Conservation (phyloP, 2,113 vertebrate species). For the Elachura formosa region DNA sequence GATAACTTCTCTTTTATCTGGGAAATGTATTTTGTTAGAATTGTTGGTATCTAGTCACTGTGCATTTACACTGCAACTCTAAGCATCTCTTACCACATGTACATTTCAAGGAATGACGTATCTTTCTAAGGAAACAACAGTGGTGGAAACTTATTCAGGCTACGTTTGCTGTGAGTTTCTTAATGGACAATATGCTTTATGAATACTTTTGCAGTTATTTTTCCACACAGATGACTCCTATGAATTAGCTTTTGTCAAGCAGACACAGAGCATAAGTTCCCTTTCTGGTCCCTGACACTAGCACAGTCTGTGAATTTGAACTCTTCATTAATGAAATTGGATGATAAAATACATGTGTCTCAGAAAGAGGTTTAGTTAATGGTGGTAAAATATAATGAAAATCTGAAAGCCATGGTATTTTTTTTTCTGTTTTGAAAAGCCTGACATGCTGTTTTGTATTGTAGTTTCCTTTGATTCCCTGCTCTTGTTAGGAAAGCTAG, state of each 20-base stretch:
- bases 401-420: not conserved
- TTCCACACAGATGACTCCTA: not conserved
- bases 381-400: not conserved
- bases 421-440: not conserved
- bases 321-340: not conserved
- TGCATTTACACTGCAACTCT: not conserved
- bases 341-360: not conserved
- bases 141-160: not conserved
- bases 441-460: not conserved
- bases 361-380: not conserved
- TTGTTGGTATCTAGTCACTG: not conserved
- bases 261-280: not conserved
- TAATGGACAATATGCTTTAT: not conserved
- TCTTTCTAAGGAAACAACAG: not conserved
- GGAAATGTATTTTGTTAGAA: not conserved
- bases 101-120: not conserved
- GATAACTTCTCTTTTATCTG: not conserved
- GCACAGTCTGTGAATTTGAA: not conserved
- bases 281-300: not conserved
- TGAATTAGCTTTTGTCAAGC: slow-evolving; percentile 8
- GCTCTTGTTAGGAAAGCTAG: not conserved
- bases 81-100: not conserved
- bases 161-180: not conserved
- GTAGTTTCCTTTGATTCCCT: not conserved
- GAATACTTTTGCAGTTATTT: not conserved